Evolutionary conservation across 2,888 invertebrate genomes (phyloP).

Genomic region (Drosophila longiperda): DNA sequence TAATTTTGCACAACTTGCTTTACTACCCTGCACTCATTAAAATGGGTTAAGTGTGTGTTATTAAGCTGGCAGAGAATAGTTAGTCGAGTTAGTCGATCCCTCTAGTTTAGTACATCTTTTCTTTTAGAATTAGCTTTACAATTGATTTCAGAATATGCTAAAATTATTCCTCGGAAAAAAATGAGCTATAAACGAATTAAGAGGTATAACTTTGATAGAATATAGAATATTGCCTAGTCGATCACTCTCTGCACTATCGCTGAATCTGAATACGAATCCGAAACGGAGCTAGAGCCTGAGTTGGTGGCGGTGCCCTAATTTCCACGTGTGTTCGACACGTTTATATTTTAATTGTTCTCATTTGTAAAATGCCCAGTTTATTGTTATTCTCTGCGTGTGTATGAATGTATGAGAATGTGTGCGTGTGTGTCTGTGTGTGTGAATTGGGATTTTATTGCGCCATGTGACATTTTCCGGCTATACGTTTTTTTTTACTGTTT

Average conservation of each 20-base stretch:
- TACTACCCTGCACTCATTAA: conserved; percentile 6
- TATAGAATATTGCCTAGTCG: not conserved
- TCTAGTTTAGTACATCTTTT: not conserved
- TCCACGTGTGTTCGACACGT: conserved; percentile 47
- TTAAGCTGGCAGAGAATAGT: not conserved
- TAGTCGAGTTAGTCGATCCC: not conserved
- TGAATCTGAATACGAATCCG: not conserved
- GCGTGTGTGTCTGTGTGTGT: not conserved
- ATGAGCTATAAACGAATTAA: too few species aligned
- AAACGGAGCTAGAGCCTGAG: conserved; percentile 1
- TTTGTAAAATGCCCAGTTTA: conserved; percentile 52
- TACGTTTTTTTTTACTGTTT: conserved; percentile 1
- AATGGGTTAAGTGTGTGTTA: not conserved
- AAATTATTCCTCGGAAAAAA: too few species aligned
- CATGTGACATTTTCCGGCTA: conserved; percentile 4
- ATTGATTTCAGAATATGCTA: not conserved
- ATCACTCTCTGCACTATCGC: not conserved
- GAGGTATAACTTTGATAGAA: too few species aligned
- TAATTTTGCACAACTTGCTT: conserved; percentile 63
- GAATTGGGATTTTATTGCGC: not conserved
- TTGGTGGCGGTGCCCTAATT: conserved; percentile 2
- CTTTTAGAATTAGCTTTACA: not conserved
- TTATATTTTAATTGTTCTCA: conserved; percentile 60
- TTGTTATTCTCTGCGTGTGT: conserved; percentile 24
- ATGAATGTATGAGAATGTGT: not conserved